Conservation (phyloP, 2,888 invertebrate species). For the Argyresthia goedartella region DNA sequence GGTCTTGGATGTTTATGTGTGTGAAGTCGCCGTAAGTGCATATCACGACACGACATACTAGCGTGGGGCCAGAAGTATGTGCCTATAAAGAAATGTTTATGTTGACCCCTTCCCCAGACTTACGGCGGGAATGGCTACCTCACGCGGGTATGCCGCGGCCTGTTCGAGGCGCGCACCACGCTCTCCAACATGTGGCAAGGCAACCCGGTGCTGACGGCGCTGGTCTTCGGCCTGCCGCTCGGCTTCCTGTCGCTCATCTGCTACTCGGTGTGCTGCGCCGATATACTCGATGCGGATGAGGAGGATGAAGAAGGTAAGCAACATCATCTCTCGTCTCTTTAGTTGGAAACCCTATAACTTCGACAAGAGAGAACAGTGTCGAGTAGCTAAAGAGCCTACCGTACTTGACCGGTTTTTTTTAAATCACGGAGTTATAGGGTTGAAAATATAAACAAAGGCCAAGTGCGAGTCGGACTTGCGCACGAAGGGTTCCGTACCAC, state of each 20-base stretch:
- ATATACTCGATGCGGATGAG: conserved; percentile 92
- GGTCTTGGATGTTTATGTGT: too few species aligned
- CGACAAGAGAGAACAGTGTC: too few species aligned
- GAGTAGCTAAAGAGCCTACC: too few species aligned
- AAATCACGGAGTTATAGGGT: too few species aligned
- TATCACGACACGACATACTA: too few species aligned
- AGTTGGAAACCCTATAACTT: too few species aligned
- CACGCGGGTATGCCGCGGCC: conserved; percentile 81
- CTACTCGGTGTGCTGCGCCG: conserved; percentile 96
- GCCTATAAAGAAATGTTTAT: too few species aligned
- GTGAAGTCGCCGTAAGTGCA: too few species aligned
- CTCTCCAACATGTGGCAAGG: conserved; percentile 91
- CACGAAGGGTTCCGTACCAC: too few species aligned
- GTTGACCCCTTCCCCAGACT: conserved; percentile 65
- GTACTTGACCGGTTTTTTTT: too few species aligned
- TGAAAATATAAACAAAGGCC: too few species aligned
- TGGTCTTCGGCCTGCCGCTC: conserved; percentile 94
- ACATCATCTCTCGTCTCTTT: not conserved
- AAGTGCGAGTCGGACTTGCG: too few species aligned
- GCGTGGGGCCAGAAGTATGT: not conserved
- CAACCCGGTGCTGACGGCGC: conserved; percentile 92
- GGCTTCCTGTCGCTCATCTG: conserved; percentile 94
- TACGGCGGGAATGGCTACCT: conserved; percentile 88
- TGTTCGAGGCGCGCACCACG: conserved; percentile 86
- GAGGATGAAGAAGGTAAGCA: conserved; percentile 69